phyloP scores from a whole-genome alignment of 2,888 invertebrate species.

The Cabera pusaria region DNA sequence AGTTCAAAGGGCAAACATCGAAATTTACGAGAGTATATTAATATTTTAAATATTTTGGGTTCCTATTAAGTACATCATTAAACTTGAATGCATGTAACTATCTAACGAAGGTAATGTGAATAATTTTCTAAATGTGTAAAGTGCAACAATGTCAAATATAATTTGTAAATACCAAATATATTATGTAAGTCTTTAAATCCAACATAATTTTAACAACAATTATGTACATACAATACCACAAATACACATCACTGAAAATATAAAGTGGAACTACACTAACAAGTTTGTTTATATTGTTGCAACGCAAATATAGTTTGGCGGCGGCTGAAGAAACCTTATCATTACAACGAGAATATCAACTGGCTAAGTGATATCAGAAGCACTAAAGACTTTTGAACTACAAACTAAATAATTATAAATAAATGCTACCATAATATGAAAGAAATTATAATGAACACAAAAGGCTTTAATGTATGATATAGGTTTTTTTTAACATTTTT shows the following conservation, averaged over 20 bases:
- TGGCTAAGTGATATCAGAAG: constrained; percentile 35
- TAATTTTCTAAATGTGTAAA: constrained; percentile 13
- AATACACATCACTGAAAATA: constrained; percentile 9
- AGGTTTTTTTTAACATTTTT: constrained; percentile 8
- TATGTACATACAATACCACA: constrained; percentile 25
- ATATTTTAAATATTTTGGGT: constrained; percentile 7
- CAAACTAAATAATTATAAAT: constrained; percentile 2
- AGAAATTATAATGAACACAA: constrained; percentile 24
- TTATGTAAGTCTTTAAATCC: constrained; percentile 1
- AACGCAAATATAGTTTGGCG: constrained; percentile 51
- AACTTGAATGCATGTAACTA: constrained; percentile 9
- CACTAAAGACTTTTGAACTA: constrained; percentile 9
- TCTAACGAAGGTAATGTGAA: constrained; percentile 13
- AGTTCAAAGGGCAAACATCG: constrained; percentile 5
- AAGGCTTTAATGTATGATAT: constrained; percentile 7
- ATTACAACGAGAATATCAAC: constrained; percentile 56
- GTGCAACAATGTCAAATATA: constrained; percentile 17
- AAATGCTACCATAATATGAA: constrained; percentile 12
- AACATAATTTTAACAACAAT: constrained; percentile 8
- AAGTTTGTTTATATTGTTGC: constrained; percentile 23
- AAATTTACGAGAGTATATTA: constrained; percentile 5
- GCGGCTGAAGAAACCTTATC: constrained; percentile 45
- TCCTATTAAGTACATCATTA: constrained; percentile 14
- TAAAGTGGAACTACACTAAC: constrained; percentile 9
- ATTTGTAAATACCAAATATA: constrained; percentile 17